Evolutionary conservation across 2,113 vertebrate species (phyloP), one percentile per base, ranked within the genome.

Genomic region (Lonchura striata): DNA sequence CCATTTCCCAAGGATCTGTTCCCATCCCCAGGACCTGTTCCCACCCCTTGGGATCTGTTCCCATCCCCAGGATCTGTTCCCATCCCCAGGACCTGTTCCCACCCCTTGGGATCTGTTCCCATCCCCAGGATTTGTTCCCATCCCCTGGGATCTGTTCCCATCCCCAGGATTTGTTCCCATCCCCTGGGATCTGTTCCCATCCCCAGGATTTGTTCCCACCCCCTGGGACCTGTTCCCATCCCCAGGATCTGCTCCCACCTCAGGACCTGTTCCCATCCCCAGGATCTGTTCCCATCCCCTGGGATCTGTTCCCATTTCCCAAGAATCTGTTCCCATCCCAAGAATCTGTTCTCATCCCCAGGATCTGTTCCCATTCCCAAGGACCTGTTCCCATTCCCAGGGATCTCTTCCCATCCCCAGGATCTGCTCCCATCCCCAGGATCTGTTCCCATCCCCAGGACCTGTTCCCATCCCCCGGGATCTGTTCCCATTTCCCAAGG

Each of bases 271-370:
- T 22, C 42, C 28, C n/a, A 14, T 10, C 1, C 71, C 46, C 10
- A 17, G 33, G 24, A 49, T 4, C 24, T 27, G 49, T 50, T 15
- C 50, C 50, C 27, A 28, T 27, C 7, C 37, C 37, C 37, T 13
- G 3, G 19, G 22, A 5, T 1, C 13, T 57, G 57, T 54, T 30
- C 50, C 49, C 22, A 19, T 54, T 4, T 5, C n/a, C 42, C 15
- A 6, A 3, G 14, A 31, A 3, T 0, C 15, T 23, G 11, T 69
- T 31, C 39, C 60, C 27, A 52, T 6, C 17, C 60, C 6, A 5
- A 6, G 8, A 18, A 10, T 0, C 18, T 5, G 7, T 33, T 17
- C 41, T 30, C 41, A 18, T 49, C 0, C 15, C 63, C 68, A 0
- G 25, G 28, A 27, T 6, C 39, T 6, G 7, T 41, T 46, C 44